Evolutionary conservation across 2,888 invertebrate species (phyloP).

Genomic region (Tetheella fluctuosa): DNA sequence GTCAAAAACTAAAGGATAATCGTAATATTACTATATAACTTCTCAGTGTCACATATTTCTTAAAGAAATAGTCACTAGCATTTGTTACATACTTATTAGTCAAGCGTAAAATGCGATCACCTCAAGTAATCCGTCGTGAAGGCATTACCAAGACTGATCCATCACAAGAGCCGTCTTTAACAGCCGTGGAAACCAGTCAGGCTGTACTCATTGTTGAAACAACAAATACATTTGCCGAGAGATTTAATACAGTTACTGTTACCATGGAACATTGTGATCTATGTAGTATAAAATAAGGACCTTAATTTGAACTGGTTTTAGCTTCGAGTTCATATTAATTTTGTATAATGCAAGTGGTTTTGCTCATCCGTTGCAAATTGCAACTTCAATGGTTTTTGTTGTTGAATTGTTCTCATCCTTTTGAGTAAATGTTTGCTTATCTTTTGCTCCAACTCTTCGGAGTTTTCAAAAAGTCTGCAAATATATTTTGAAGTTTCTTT

Average conservation of each 20-base stretch:
- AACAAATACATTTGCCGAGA: not conserved
- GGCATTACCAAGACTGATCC: constrained; percentile 18
- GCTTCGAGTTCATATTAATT: constrained; percentile 7
- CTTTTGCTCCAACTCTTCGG: constrained; percentile 27
- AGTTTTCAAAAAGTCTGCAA: constrained; percentile 13
- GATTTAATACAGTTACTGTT: not conserved
- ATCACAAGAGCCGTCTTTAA: constrained; percentile 31
- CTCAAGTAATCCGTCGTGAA: constrained; percentile 23
- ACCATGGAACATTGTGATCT: not conserved
- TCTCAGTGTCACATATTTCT: not conserved
- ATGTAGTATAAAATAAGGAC: not conserved
- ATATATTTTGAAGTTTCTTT: not conserved
- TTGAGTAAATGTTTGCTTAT: constrained; percentile 39
- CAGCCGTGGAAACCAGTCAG: constrained; percentile 28
- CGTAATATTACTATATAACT: not conserved
- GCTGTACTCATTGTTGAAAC: constrained; percentile 12
- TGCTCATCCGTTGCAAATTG: constrained; percentile 29
- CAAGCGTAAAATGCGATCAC: constrained; percentile 20
- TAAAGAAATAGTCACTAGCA: not conserved
- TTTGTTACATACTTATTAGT: too few relatives aligned
- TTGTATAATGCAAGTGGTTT: constrained; percentile 23
- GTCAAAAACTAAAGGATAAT: not conserved
- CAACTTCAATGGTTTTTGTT: constrained; percentile 29
- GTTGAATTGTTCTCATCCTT: constrained; percentile 27
- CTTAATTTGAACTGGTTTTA: not conserved